Conservation (phyloP, 37 sponge, comb jelly and placozoan species). For the Diacarnus erythraeanus region DNA sequence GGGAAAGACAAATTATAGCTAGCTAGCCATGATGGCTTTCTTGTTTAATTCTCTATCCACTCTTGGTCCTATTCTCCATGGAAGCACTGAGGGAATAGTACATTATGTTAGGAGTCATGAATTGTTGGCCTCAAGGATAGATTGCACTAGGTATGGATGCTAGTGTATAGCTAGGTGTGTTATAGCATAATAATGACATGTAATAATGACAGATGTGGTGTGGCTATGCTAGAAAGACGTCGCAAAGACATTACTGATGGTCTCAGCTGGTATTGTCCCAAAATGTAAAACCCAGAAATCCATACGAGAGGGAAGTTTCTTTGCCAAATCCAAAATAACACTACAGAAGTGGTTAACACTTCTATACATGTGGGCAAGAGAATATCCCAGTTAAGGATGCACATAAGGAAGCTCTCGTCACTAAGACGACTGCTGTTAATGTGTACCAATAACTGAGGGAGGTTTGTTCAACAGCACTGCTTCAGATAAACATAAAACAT, state of each 20-base stretch:
- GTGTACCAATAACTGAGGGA: constrained; percentile 55
- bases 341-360: constrained; percentile 60
- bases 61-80: neutral
- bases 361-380: constrained; percentile 45
- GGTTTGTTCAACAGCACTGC: constrained; percentile 35
- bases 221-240: neutral
- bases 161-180: neutral
- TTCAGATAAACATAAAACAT: neutral
- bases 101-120: neutral
- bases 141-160: neutral
- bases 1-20: neutral
- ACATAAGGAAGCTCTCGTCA: constrained; percentile 26
- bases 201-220: neutral
- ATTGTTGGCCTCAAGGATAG: neutral
- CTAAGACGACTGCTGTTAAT: constrained; percentile 38
- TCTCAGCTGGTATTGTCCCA: constrained; percentile 35
- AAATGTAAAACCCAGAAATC: constrained; percentile 31
- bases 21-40: neutral
- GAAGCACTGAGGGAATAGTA: neutral
- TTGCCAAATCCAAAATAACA: constrained; percentile 36
- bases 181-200: too few species aligned
- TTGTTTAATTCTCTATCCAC: neutral
- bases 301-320: constrained; percentile 56
- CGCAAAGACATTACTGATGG: constrained; percentile 40
- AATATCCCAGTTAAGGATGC: constrained; percentile 39